Conservation (phyloP, 2,113 vertebrate genomes). For the Oreamnos americanus region DNA sequence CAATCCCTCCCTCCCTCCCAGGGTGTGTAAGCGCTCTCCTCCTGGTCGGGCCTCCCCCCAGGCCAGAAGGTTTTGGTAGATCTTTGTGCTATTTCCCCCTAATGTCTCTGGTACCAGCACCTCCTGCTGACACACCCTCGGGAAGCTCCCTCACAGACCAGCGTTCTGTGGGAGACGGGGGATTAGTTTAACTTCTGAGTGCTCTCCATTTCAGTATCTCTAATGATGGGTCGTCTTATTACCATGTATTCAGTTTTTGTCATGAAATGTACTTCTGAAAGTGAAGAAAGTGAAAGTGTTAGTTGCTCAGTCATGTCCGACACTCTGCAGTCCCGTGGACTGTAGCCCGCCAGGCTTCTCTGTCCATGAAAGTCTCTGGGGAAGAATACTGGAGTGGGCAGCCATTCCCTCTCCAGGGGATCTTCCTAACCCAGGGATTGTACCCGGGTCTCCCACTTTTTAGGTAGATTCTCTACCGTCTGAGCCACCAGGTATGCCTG, state of each 20-base stretch:
- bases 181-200: not conserved
- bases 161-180: not conserved
- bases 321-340: not conserved
- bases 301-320: not conserved
- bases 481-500: not conserved
- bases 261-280: not conserved
- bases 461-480: not conserved
- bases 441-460: not conserved
- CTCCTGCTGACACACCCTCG: not conserved
- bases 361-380: not conserved
- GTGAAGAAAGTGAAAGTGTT: not conserved
- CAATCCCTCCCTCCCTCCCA: not conserved
- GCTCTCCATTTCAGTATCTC: not conserved
- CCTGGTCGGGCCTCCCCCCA: not conserved
- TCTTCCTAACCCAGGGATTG: not conserved
- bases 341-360: not conserved
- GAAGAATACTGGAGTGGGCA: not conserved
- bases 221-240: not conserved
- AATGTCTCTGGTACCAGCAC: not conserved
- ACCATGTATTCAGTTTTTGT: not conserved
- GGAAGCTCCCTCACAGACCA: not conserved
- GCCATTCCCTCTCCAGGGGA: not conserved
- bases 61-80: not conserved
- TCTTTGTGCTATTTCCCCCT: not conserved
- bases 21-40: not conserved